Evolutionary conservation across 2,797 vertebrate species (phyloP).

Genomic region (Sandelia bainsii): DNA sequence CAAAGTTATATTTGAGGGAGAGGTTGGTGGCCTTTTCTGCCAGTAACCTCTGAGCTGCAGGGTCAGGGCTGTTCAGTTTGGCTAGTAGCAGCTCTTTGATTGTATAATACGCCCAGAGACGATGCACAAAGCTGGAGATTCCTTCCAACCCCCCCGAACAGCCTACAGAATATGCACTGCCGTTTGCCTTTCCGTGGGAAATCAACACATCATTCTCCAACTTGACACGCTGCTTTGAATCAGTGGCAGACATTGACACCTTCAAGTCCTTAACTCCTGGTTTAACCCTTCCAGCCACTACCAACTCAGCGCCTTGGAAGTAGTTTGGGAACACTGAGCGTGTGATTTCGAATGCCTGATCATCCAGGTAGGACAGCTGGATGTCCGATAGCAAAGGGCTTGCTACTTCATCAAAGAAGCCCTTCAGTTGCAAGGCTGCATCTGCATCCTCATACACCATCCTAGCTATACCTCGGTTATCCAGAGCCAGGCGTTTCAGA

Average conservation of each 20-base stretch:
- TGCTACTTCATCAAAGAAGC: constrained; percentile 89
- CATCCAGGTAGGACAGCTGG: constrained; percentile 85
- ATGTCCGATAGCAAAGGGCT: constrained; percentile 88
- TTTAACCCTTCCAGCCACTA: constrained; percentile 87
- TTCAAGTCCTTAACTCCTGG: constrained; percentile 80
- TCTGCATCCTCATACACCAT: constrained; percentile 89
- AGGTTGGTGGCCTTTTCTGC: constrained; percentile 88
- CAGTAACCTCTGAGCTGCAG: constrained; percentile 78
- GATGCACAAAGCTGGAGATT: constrained; percentile 82
- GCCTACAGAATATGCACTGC: constrained; percentile 47
- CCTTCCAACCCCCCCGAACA: constrained; percentile 70
- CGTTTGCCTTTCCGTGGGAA: constrained; percentile 53
- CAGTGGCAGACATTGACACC: constrained; percentile 80
- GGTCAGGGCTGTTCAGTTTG: constrained; percentile 81
- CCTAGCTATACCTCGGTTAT: constrained; percentile 86
- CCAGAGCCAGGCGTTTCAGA: constrained; percentile 84
- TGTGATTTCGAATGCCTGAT: constrained; percentile 84
- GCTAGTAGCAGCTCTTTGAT: constrained; percentile 88
- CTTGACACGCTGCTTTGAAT: constrained; percentile 78
- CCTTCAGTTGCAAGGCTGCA: constrained; percentile 87
- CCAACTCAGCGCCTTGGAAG: constrained; percentile 89
- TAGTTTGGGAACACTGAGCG: constrained; percentile 87
- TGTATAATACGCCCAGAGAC: constrained; percentile 91
- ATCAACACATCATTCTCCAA: constrained; percentile 79
- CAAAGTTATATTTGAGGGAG: constrained; percentile 90